Evolutionary conservation across 1,140 invertebrate species (phyloP), one percentile per base, ranked within the genome.

Genomic region (Nebria ingens): DNA sequence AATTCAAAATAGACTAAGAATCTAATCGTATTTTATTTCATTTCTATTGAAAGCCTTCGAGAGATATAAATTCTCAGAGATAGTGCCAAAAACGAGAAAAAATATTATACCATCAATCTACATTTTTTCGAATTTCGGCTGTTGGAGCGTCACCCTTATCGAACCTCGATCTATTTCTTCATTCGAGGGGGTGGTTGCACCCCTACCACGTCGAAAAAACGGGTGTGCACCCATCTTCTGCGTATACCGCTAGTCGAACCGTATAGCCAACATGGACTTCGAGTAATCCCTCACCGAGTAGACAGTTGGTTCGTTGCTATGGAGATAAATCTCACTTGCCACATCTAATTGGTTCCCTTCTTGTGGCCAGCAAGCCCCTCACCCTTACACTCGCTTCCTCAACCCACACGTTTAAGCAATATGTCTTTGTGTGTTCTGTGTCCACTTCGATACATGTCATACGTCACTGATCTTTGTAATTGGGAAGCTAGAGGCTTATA

Each of bases 281-380:
- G 20, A 49, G 42, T 19, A 49, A 49, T 49, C 13, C 13, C 13
- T 49, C 42, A 49, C 42, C 13, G 19, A n/a, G 2, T 19, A 13
- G 42, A 49, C 42, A 49, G 19, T 19, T 19, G 42, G 42, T 19
- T 19, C 19, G 42, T 49, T 17, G 19, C 42, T 19, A 49, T 49
- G 42, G 42, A 17, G 42, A 49, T 49, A 49, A 49, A 49, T 49
- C 42, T 49, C 13, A 49, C 13, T 19, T 49, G 42, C 42, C 42
- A 49, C 42, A 17, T 49, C 42, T 49, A 49, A 49, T 49, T 49
- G 42, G 42, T 19, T 49, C 42, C 25, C 25, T 29, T 29, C 25
- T 29, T 6, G 25, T 29, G 13, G 25, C 25, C 25, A 4, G 25
- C 25, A 13, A 13, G 11, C 19, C 42, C 20, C 19, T 13, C 13